phyloP scores from a whole-genome alignment of 2,888 invertebrate species.

The Caenorhabditis sinica region DNA sequence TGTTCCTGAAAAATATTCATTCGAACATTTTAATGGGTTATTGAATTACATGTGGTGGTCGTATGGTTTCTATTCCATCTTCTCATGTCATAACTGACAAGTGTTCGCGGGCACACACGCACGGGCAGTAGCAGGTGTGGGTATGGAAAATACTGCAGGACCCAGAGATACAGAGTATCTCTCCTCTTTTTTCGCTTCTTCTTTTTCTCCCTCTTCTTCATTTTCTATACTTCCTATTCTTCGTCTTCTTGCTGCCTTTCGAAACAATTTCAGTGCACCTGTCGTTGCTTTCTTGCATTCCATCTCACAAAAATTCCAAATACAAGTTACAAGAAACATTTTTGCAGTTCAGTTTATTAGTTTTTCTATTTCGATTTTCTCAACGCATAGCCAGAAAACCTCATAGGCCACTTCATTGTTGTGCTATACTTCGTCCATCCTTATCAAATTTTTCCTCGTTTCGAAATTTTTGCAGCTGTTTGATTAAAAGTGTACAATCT shows the following conservation, averaged over 20 bases:
- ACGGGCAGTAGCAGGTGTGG: constrained; percentile 33
- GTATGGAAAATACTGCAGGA: constrained; percentile 12
- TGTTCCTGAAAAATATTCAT: not conserved
- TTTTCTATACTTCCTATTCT: not conserved
- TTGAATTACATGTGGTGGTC: constrained; percentile 10
- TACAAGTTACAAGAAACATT: not conserved
- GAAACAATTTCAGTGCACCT: constrained; percentile 26
- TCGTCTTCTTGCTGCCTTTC: constrained; percentile 11
- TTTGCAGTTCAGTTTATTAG: not conserved
- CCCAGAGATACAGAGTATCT: constrained; percentile 26
- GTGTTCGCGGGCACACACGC: constrained; percentile 39
- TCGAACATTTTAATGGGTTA: not conserved
- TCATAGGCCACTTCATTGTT: too few relatives aligned
- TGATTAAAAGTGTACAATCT: too few relatives aligned
- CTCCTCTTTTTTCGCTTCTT: not conserved
- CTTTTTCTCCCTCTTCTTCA: not conserved
- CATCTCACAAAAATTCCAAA: constrained; percentile 10
- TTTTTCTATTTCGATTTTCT: not conserved
- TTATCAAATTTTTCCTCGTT: too few relatives aligned
- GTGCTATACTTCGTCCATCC: too few relatives aligned
- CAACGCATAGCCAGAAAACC: too few relatives aligned
- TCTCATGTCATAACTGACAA: constrained; percentile 34
- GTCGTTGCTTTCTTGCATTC: constrained; percentile 9
- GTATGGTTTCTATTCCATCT: constrained; percentile 33
- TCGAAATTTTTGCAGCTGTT: too few relatives aligned